Evolutionary conservation across 2,888 invertebrate species (phyloP), one percentile per base, ranked within the genome.

Genomic region (Hemithea aestivaria): DNA sequence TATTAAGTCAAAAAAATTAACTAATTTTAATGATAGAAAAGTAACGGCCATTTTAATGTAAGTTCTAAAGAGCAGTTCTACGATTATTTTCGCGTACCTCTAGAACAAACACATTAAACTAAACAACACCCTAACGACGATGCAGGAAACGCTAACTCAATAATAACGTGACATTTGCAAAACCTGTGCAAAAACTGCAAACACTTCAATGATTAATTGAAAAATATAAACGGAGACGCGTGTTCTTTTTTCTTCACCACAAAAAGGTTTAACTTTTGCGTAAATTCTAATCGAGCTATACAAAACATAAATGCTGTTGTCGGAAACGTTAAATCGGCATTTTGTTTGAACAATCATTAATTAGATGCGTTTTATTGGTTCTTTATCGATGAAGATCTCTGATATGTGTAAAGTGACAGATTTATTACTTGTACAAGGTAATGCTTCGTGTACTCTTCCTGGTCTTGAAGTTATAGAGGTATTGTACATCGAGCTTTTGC

Each of bases 301-400:
- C 56, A 65, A 54, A 72, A 67, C 66, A 72, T 73, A 73, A 76
- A 69, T 72, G 66, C 57, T 57, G 57, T 62, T 75, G 74, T 75
- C 76, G 76, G 80, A 80, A 80, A 69, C 58, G 62, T 65, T 49
- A 53, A 50, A 47, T 60, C 62, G 66, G 62, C 62, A 73, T 77
- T 79, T 72, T 74, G 61, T 73, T 74, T 76, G 68, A 73, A 78
- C 68, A 77, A 78, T 79, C 73, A 78, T 79, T 76, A 80, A 79
- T 81, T 81, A 81, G 76, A 77, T 67, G 73, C 62, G 62, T 72
- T 69, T 75, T 77, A 78, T 78, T 75, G 72, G 73, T 63, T 74
- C 62, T 67, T 74, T 75, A 72, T 71, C 69, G 71, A 66, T 64
- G 67, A 58, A 68, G 66, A 74, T 76, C 67, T 71, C 70, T 67